Evolutionary conservation across 1,140 invertebrate species (phyloP).

Genomic region (Drosophila oshimai): DNA sequence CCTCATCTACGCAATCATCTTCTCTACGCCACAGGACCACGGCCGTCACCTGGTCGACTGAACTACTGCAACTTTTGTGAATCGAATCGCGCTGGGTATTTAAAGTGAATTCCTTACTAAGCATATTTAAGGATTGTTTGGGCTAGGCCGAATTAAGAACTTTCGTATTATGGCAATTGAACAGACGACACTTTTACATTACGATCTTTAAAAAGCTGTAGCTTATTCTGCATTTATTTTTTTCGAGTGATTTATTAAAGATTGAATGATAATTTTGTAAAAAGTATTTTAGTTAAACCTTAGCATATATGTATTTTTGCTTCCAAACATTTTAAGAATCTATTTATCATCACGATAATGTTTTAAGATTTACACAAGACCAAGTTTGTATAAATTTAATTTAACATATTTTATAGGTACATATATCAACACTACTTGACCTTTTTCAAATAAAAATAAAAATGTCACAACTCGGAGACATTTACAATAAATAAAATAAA

Average conservation of each 20-base stretch:
- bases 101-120: not conserved
- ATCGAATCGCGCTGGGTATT: too few relatives aligned
- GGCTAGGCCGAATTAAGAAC: too few relatives aligned
- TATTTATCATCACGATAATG: constrained; percentile 19
- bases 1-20: constrained; percentile 89
- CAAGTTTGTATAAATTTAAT: constrained; percentile 15
- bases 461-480: too few relatives aligned
- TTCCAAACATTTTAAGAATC: constrained; percentile 1
- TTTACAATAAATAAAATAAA: too few relatives aligned
- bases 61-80: not conserved
- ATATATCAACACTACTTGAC: not conserved
- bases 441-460: too few relatives aligned
- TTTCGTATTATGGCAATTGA: too few relatives aligned
- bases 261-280: not conserved
- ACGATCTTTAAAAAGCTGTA: too few relatives aligned
- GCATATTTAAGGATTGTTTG: not conserved
- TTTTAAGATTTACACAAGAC: constrained; percentile 1
- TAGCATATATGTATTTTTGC: not conserved
- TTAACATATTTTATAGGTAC: not conserved
- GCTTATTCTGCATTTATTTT: not conserved
- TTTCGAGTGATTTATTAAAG: not conserved
- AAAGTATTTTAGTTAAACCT: not conserved
- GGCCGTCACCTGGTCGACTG: constrained; percentile 61
- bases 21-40: constrained; percentile 83
- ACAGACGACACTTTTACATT: too few relatives aligned